Base-by-base conservation (phyloP, 92 coral and sea anemone genomes). In the Metridium senile region DNA sequence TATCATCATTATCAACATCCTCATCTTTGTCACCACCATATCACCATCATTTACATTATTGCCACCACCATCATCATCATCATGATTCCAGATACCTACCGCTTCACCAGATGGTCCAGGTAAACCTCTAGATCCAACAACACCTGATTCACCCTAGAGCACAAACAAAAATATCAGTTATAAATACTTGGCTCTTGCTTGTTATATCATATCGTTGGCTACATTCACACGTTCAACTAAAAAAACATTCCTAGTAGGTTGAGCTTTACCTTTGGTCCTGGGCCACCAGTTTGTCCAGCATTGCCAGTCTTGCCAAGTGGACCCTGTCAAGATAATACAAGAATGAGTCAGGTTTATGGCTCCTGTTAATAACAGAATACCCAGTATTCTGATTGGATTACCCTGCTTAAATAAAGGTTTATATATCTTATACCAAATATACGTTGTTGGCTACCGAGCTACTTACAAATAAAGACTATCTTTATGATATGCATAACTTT, bases 81-180 rank as follows among this genome's bases (percentile, higher is more conserved):
- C 23, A 10, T 54, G 61, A 22, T 54, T 45, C 16, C 16, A 54
- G 16, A 20, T 17, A 77, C 91, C 65, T 74, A 92, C 97, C 76
- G 74, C 62, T 51, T 72, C 89, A 11, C 97, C 97, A 32, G 85
- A 26, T 47, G 65, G 84, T 8, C 97, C 97, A 29, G 79, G 71
- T 31, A 58, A 71, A 43, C 97, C 97, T 23, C 56, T 52, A 27
- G 76, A 49, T 7, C 97, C 97, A 22, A 69, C 74, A 2, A 74
- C 82, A 11, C 97, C 97, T 53, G 49, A 82, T 26, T 51, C 82
- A 61, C 97, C 97, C 97, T 92, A 52, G 9, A 21, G 33, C 18
- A 72, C 11, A n/a, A n/a, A n/a, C n/a, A n/a, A n/a, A n/a, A n/a
- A n/a, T n/a, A n/a, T n/a, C n/a, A n/a, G n/a, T n/a, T n/a, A n/a